These are phyloP conservation scores for Patella depressa DNA, from an alignment of 2,888 invertebrate species.

Conservation along the genomic window DNA sequence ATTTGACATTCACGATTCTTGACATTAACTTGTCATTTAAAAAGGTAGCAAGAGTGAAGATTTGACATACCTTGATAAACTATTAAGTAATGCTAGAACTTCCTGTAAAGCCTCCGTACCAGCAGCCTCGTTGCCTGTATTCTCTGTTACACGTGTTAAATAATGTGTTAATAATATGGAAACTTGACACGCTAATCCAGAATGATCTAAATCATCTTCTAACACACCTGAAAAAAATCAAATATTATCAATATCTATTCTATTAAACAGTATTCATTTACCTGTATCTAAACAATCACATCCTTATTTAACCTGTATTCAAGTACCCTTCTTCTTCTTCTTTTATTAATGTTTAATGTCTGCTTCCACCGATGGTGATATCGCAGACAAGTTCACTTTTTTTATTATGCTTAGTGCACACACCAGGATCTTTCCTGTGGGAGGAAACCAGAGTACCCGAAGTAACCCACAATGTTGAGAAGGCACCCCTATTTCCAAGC, in stretches of 20 bases:
- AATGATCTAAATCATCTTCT: constrained; percentile 67
- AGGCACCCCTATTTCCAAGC: no score
- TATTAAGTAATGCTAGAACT: constrained; percentile 68
- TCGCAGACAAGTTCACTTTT: no score
- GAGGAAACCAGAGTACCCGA: no score
- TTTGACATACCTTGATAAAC: constrained; percentile 57
- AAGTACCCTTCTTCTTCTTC: no score
- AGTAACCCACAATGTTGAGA: no score
- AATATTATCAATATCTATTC: not conserved
- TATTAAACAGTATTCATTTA: not conserved
- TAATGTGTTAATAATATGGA: constrained; percentile 70
- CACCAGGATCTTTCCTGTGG: no score
- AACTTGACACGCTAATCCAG: constrained; percentile 70
- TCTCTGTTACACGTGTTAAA: constrained; percentile 70
- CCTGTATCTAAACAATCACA: no score
- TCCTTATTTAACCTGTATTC: no score
- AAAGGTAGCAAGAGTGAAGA: not conserved
- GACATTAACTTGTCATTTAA: not conserved
- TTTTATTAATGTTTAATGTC: no score
- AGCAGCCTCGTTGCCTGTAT: constrained; percentile 66
- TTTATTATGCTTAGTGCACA: no score
- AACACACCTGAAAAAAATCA: constrained; percentile 44
- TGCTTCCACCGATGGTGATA: no score
- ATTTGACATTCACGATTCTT: not conserved
- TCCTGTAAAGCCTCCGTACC: constrained; percentile 71